Evolutionary conservation across 2,888 invertebrate species (phyloP), one percentile per base, ranked within the genome.

Genomic region (Chaitophorus viminalis): DNA sequence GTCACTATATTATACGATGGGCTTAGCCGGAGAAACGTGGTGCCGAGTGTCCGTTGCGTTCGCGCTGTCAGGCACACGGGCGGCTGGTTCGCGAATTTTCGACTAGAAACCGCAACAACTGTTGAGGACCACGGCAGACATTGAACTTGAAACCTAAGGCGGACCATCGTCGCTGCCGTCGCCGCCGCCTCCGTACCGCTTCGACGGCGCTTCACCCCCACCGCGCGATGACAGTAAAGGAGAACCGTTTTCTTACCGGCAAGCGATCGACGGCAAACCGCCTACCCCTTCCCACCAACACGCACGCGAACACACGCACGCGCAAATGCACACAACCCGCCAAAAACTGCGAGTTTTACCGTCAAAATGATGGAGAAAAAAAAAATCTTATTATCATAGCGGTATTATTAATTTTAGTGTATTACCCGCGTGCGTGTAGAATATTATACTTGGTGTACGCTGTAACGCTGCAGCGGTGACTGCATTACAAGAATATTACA

Each of bases 131-230:
- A 74, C 79, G 79, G 39, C 79, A 87, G 86, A 79, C 86, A 87
- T 87, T 87, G 87, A 87, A 87, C 87, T 87, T 87, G 87, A 87
- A 87, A 79, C 86, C 79, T 70, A 70, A 75, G 65, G 79, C 79
- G 87, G 79, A 72, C 87, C 74, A 14, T 52, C 52, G 68, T 14
- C 65, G 65, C 54, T 31, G 39, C 74, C 36, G 52, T n/a, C n/a
- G n/a, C n/a, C n/a, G n/a, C 74, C 72, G 70, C 39, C 31, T 36
- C 54, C 39, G 54, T 52, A 31, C 68, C 65, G n/a, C 82, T 70
- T 70, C 65, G 33, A 65, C 77, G 5, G 29, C 65, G 46, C 29
- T 6, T 39, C n/a, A n/a, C 81, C 39, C 39, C 54, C 46, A n/a
- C 18, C 65, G 36, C 46, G 39, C 8, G 33, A 25, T 14, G 14